Evolutionary conservation across 2,888 invertebrate genomes (phyloP), one percentile per base, ranked within the genome.

Genomic region (Apodemia hepburni): DNA sequence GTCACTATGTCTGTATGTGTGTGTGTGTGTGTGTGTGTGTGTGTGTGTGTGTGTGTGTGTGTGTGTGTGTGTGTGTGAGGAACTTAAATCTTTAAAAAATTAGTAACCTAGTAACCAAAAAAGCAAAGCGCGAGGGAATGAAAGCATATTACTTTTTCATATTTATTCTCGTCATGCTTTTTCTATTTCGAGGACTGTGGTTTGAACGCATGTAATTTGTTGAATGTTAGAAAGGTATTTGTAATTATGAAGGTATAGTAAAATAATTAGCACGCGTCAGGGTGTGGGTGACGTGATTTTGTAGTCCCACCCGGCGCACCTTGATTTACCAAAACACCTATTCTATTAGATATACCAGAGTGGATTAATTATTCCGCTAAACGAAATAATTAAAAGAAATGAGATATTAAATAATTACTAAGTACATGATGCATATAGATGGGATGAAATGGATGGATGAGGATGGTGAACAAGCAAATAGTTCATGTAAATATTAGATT

Each of bases 201-300:
- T 42, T 15, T 4, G 4, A 42, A 4, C 42, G 15, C 42, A 42
- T 12, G 27, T 22, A 54, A 54, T 54, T 54, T 54, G 54, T 54
- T 22, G 54, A 22, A 54, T 54, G 54, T 54, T 3, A 54, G 9
- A 4, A 42, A 54, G 18, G 54, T 54, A 22, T 54, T 54, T 54
- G 22, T 54, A 54, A 51, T 54, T 18, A 54, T 54, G 54, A 22
- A 27, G 54, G 27, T 54, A 54, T 18, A 54, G 78, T 78, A 78
- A 77, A 77, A 83, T 82, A 84, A 84, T 85, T 81, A 82, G 77
- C 71, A 66, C 62, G 45, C 61, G 67, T 61, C 66, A 66, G 82
- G 86, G 86, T 73, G 85, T 79, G 85, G 82, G 75, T 87, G 82
- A 84, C 88, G 88, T 89, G 89, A 89, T 87, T 87, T 78, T 71